Evolutionary conservation across 1,140 invertebrate genomes (phyloP).

Genomic region (Procambarus clarkii): DNA sequence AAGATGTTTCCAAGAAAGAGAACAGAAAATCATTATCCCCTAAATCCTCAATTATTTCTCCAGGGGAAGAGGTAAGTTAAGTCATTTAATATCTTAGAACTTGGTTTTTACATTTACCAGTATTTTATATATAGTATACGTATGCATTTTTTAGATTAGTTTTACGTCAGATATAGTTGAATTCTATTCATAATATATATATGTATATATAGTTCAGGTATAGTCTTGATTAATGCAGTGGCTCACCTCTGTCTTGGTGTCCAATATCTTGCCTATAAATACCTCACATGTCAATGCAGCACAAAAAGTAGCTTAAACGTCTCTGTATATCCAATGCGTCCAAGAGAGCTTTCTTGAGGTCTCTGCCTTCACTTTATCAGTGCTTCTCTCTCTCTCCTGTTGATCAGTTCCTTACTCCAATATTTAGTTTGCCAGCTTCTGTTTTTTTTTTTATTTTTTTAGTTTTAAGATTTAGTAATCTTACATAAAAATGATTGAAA

Average conservation of each 20-base stretch:
- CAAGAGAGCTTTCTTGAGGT: background rate
- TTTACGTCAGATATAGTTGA: background rate
- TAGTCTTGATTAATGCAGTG: background rate
- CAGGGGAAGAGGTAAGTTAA: conserved; percentile 28
- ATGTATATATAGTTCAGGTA: background rate
- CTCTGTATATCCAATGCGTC: background rate
- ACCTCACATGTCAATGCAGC: background rate
- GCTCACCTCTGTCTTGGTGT: background rate
- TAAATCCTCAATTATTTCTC: conserved; percentile 13
- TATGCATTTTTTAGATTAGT: background rate
- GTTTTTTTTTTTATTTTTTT: background rate
- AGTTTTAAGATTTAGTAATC: too few species aligned
- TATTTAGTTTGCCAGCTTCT: background rate
- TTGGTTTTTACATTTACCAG: background rate
- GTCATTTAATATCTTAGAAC: background rate
- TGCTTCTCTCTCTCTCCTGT: background rate
- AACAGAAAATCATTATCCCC: conserved; percentile 9
- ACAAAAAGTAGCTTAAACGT: background rate
- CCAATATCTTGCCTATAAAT: background rate
- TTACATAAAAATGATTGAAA: too few species aligned
- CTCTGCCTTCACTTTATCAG: background rate
- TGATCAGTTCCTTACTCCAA: background rate
- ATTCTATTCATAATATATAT: background rate
- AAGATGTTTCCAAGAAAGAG: conserved; percentile 26
- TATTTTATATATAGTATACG: background rate